phyloP scores from a whole-genome alignment of 35 echinoderm and acorn worm species.

The Chiridota heheva region DNA sequence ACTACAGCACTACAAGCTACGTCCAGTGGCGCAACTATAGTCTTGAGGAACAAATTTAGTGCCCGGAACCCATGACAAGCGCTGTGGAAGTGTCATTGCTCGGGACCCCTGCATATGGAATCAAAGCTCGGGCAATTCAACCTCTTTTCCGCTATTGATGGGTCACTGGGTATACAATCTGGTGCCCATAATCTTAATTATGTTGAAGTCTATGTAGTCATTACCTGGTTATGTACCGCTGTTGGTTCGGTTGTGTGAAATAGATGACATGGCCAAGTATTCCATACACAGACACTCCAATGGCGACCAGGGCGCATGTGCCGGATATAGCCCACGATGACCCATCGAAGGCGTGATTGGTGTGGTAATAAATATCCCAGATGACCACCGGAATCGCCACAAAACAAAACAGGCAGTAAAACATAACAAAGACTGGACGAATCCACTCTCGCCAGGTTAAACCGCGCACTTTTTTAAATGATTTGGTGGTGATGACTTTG shows the following conservation, averaged over 20 bases:
- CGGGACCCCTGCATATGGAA: too few relatives aligned
- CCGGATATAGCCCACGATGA: background rate
- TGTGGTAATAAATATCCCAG: conserved; percentile 7
- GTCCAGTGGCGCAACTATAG: too few relatives aligned
- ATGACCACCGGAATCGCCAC: background rate
- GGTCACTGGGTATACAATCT: too few relatives aligned
- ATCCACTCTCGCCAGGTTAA: conserved; percentile 32
- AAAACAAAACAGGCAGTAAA: conserved; percentile 2
- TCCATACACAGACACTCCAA: conserved; percentile 25
- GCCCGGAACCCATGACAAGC: too few relatives aligned
- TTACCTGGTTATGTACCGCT: conserved; percentile 18
- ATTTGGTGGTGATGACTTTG: too few relatives aligned
- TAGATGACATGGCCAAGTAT: conserved; percentile 26
- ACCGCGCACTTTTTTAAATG: too few relatives aligned
- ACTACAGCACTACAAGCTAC: too few relatives aligned
- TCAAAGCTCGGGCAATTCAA: too few relatives aligned
- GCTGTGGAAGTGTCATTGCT: too few relatives aligned
- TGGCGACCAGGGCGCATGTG: conserved; percentile 21
- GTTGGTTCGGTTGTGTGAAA: conserved; percentile 32
- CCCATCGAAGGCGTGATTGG: background rate
- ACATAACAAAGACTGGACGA: conserved; percentile 5
- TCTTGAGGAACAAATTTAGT: too few relatives aligned
- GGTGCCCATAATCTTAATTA: background rate
- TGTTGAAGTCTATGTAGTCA: background rate
- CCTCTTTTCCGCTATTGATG: too few relatives aligned